These are phyloP conservation scores for Epsilonema sp. DNA, from an alignment of 2,888 invertebrate species.

Conservation along the genomic window DNA sequence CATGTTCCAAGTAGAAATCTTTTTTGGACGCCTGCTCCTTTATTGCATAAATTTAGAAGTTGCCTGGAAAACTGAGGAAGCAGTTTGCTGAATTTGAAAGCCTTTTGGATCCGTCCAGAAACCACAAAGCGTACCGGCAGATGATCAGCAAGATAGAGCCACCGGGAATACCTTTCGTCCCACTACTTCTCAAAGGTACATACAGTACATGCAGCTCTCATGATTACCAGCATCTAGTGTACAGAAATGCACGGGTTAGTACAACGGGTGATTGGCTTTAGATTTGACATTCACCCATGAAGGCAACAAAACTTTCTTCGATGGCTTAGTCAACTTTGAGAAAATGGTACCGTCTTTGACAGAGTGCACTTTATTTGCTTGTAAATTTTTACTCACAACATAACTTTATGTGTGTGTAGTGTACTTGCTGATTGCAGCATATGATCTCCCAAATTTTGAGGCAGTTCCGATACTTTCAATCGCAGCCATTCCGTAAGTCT, in stretches of 20 bases:
- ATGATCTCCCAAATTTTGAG: slow-evolving; percentile 63
- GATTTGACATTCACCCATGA: slow-evolving; percentile 61
- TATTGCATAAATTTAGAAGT: slow-evolving; percentile 34
- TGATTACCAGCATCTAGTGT: background rate
- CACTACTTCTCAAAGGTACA: slow-evolving; percentile 51
- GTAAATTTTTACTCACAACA: too few relatives aligned
- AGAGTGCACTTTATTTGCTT: too few relatives aligned
- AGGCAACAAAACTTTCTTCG: slow-evolving; percentile 57
- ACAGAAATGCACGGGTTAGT: too few relatives aligned
- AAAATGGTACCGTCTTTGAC: slow-evolving; percentile 43
- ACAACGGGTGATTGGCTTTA: too few relatives aligned
- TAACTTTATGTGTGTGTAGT: background rate
- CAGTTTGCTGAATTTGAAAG: slow-evolving; percentile 58
- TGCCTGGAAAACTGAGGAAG: slow-evolving; percentile 55
- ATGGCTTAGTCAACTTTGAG: slow-evolving; percentile 60
- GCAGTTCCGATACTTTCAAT: slow-evolving; percentile 52
- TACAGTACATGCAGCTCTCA: background rate
- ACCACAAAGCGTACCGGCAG: slow-evolving; percentile 50
- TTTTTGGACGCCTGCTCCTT: background rate
- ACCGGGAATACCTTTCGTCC: slow-evolving; percentile 62
- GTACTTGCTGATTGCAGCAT: slow-evolving; percentile 36
- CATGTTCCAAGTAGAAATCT: background rate
- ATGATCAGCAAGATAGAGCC: slow-evolving; percentile 53
- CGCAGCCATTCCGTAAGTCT: slow-evolving; percentile 36
- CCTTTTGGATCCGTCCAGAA: slow-evolving; percentile 57